Conservation (phyloP, 2,888 invertebrate species). For the Phortica okadai region DNA sequence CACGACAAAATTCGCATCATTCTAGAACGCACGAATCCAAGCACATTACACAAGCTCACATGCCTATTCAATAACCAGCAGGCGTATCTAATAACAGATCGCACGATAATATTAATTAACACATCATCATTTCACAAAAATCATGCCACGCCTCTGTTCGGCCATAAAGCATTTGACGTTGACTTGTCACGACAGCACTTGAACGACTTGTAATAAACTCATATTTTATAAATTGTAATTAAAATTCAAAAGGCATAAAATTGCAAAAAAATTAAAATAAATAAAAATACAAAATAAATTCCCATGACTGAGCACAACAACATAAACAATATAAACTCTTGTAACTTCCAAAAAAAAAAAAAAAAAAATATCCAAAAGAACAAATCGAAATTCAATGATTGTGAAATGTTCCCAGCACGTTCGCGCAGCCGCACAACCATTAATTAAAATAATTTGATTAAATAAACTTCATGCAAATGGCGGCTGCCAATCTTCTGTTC, state of each 20-base stretch:
- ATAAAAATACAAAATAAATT: constrained; percentile 50
- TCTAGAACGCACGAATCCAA: background rate
- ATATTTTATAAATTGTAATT: constrained; percentile 67
- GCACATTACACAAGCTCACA: too few relatives aligned
- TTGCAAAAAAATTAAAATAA: constrained; percentile 55
- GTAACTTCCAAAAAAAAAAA: constrained; percentile 36
- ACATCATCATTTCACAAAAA: constrained; percentile 21
- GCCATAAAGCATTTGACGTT: background rate
- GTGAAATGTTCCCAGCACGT: constrained; percentile 67
- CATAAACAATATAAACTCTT: constrained; percentile 39
- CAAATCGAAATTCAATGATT: constrained; percentile 40
- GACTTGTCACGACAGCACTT: constrained; percentile 34
- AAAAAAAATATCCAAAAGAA: background rate
- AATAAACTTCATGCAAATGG: background rate
- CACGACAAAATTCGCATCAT: too few relatives aligned
- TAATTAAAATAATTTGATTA: constrained; percentile 59
- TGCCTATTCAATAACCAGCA: constrained; percentile 5
- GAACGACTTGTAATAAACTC: constrained; percentile 67
- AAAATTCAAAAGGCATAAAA: constrained; percentile 62
- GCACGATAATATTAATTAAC: constrained; percentile 27
- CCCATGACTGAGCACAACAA: constrained; percentile 61
- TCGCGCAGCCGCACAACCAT: constrained; percentile 60
- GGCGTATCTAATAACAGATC: constrained; percentile 5
- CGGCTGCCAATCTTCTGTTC: background rate
- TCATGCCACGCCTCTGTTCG: constrained; percentile 3